Evolutionary conservation across 2,888 invertebrate genomes (phyloP), one percentile per base, ranked within the genome.

Genomic region (Sthenelais limicola): DNA sequence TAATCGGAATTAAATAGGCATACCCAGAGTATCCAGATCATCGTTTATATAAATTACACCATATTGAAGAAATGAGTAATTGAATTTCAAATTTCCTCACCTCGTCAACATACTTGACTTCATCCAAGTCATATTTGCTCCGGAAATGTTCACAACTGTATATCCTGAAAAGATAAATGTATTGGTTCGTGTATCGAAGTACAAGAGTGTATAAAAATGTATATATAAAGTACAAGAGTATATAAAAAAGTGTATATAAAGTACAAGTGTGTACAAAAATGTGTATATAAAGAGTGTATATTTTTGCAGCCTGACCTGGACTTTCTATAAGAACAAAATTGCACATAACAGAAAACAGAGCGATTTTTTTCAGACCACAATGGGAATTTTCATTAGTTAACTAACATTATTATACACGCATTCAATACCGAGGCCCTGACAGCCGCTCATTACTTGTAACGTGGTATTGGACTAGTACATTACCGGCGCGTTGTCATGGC

Each of bases 71-170:
- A 12, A 9, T 43, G 43, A 43, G 43, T 15, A 21, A 15, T 52
- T 52, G 58, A 12, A 24, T 26, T 28, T 58, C 9, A 7, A 58
- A 12, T 28, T 5, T 2, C 77, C 82, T 80, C 88, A 94, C 93
- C 90, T 94, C 91, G 86, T 95, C 93, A 15, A 91, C 91, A 89
- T 92, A 97, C 83, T 92, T 89, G 0, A 94, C 94, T 84, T 94
- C 91, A 84, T 96, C 93, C 9, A 97, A 93, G 35, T 89, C 91
- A 89, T 98, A 99, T 81, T 93, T 91, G 1, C 90, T 87, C 82
- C 91, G 91, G 85, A 95, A 94, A 82, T 95, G 93, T 0, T 92
- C 90, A 58, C 92, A 90, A 0, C 91, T 88, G 3, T 91, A 90
- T 47, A 97, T 90, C 72, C 86, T 86, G 68, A 26, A 71, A 35